Conservation (phyloP, 2,888 invertebrate genomes). For the Tillus elongatus region DNA sequence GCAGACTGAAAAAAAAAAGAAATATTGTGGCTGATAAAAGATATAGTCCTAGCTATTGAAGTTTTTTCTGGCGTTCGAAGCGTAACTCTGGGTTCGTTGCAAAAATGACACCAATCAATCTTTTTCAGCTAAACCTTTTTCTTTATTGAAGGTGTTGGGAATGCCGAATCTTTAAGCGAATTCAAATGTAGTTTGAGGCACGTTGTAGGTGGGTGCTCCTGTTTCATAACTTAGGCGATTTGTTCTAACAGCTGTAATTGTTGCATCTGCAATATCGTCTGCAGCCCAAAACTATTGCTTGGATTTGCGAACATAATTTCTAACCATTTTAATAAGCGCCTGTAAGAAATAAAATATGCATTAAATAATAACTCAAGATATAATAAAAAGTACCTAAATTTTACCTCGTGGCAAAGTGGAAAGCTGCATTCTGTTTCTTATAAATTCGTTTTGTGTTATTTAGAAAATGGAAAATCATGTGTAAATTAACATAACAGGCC, state of each 20-base stretch:
- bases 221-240: conserved; percentile 3
- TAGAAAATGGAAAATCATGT: too few relatives aligned
- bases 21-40: too few relatives aligned
- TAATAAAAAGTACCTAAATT: too few relatives aligned
- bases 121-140: conserved; percentile 3
- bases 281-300: conserved; percentile 2
- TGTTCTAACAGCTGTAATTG: conserved; percentile 6
- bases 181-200: conserved; percentile 7
- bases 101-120: conserved; percentile 1
- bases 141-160: background rate
- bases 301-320: conserved; percentile 5
- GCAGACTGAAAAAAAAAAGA: conserved; percentile 6
- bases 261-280: conserved; percentile 4
- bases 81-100: conserved; percentile 15
- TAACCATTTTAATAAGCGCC: conserved; percentile 2
- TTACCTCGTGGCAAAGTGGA: too few relatives aligned
- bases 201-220: conserved; percentile 5
- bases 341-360: too few relatives aligned
- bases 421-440: too few relatives aligned
- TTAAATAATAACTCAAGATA: too few relatives aligned
- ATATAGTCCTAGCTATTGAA: conserved; percentile 6
- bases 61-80: conserved; percentile 10
- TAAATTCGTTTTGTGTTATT: too few relatives aligned
- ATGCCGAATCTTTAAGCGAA: background rate
- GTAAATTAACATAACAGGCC: too few relatives aligned